phyloP scores from a whole-genome alignment of 92 coral and sea anemone species.

The Porites lobata region DNA sequence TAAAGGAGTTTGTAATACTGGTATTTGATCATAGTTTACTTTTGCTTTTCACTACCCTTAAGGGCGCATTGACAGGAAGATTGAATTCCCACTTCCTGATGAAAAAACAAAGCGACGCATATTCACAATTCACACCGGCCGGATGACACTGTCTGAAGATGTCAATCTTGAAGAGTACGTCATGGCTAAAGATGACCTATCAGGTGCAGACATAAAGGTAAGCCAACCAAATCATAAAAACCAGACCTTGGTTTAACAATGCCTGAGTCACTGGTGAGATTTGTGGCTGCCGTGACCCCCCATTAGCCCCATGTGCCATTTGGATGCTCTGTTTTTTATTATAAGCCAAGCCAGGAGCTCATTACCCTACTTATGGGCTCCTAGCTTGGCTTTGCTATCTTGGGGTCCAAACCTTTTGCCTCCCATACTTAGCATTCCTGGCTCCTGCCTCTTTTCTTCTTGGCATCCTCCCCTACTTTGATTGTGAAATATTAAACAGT shows the following conservation, averaged over 20 bases:
- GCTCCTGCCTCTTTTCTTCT: too few species aligned
- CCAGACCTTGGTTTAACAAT: not conserved
- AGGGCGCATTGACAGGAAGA: slow-evolving; percentile 99
- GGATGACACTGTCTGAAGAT: slow-evolving; percentile 94
- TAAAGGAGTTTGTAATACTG: not conserved
- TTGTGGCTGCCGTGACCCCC: too few species aligned
- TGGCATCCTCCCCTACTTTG: too few species aligned
- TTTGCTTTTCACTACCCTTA: not conserved
- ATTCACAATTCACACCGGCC: slow-evolving; percentile 93
- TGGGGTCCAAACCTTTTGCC: too few species aligned
- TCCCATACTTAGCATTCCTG: too few species aligned
- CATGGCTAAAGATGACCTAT: slow-evolving; percentile 97
- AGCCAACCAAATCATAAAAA: not conserved
- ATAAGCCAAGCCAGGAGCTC: too few species aligned
- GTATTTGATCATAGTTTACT: not conserved
- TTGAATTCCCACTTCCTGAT: slow-evolving; percentile 98
- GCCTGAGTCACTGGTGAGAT: too few species aligned
- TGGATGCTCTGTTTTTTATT: too few species aligned
- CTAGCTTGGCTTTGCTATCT: too few species aligned
- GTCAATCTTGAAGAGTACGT: slow-evolving; percentile 97
- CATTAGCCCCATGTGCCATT: too few species aligned
- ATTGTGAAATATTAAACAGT: too few species aligned
- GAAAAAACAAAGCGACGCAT: slow-evolving; percentile 98
- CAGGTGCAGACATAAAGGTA: slow-evolving; percentile 99
- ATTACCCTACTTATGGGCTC: too few species aligned